Conservation (phyloP, 2,113 vertebrate genomes). For the Takifugu flavidus region DNA sequence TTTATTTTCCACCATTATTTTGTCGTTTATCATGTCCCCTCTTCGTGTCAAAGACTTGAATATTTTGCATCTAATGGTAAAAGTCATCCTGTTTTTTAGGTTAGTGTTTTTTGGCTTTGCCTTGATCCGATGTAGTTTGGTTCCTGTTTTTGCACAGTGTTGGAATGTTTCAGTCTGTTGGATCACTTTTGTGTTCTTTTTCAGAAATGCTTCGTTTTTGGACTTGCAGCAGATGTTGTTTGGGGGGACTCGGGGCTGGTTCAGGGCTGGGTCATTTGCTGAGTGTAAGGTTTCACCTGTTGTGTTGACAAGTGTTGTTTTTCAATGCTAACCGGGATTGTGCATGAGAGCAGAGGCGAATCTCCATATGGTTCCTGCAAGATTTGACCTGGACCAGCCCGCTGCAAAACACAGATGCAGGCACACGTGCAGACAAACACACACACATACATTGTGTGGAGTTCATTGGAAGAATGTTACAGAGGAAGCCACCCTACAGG, state of each 20-base stretch:
- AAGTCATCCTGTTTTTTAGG: background rate
- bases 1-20: too few species aligned
- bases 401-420: background rate
- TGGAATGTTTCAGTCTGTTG: slow-evolving; percentile 21
- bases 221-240: slow-evolving; percentile 34
- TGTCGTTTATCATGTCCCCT: too few species aligned
- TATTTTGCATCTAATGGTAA: background rate
- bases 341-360: slow-evolving; percentile 46
- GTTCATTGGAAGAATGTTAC: slow-evolving; percentile 46
- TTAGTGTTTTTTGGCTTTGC: slow-evolving; percentile 6
- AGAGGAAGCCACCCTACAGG: slow-evolving; percentile 60
- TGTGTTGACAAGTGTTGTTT: slow-evolving; percentile 66
- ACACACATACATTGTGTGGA: slow-evolving; percentile 10
- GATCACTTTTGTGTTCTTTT: slow-evolving; percentile 25
- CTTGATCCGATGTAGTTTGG: slow-evolving; percentile 28
- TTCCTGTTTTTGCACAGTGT: slow-evolving; percentile 51
- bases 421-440: background rate
- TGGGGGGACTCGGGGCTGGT: slow-evolving; percentile 14
- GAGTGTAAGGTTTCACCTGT: slow-evolving; percentile 60
- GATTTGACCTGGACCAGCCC: slow-evolving; percentile 46
- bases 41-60: background rate
- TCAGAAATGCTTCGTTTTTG: slow-evolving; percentile 6
- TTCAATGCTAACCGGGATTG: slow-evolving; percentile 35
- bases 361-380: slow-evolving; percentile 70
- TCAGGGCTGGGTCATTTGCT: slow-evolving; percentile 52